phyloP scores from a whole-genome alignment of 2,113 vertebrate species.

The Serilophus lunatus region DNA sequence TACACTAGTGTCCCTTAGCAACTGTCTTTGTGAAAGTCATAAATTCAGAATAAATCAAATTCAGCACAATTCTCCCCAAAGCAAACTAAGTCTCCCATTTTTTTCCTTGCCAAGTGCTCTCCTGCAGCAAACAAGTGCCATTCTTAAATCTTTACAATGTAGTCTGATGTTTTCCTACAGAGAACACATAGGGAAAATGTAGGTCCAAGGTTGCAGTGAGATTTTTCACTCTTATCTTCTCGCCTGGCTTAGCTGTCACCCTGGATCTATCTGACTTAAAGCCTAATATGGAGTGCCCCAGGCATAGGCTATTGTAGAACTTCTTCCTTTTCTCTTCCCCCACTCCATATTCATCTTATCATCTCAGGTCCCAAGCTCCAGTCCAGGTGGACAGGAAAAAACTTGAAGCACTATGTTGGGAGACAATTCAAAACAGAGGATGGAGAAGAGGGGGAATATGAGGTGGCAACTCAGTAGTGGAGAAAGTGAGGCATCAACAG shows the following conservation, averaged over 20 bases:
- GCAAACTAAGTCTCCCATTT: slow-evolving; percentile 1
- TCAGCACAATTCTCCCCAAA: background rate
- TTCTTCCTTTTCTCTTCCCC: background rate
- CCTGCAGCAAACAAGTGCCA: background rate
- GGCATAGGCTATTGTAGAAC: background rate
- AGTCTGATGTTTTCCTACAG: background rate
- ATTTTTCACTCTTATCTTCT: background rate
- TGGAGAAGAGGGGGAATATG: background rate
- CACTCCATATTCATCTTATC: background rate
- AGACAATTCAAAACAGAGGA: background rate
- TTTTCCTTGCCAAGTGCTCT: slow-evolving; percentile 2
- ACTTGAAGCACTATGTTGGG: background rate
- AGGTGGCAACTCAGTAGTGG: background rate
- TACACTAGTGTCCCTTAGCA: background rate
- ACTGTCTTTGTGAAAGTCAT: background rate
- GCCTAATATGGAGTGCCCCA: background rate
- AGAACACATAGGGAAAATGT: background rate
- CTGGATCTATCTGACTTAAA: background rate
- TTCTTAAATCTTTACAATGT: slow-evolving; percentile 14
- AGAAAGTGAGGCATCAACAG: fast-evolving
- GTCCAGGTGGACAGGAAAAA: background rate
- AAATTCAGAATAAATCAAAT: slow-evolving; percentile 24
- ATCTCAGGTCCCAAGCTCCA: background rate
- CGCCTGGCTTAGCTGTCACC: background rate
- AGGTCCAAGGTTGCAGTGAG: background rate